Percentiles rank a stretch among this genome's conserved stretches.
phyloP scores from a whole-genome alignment of 2,113 vertebrate genomes.

The Trochalopteron elliotii region DNA sequence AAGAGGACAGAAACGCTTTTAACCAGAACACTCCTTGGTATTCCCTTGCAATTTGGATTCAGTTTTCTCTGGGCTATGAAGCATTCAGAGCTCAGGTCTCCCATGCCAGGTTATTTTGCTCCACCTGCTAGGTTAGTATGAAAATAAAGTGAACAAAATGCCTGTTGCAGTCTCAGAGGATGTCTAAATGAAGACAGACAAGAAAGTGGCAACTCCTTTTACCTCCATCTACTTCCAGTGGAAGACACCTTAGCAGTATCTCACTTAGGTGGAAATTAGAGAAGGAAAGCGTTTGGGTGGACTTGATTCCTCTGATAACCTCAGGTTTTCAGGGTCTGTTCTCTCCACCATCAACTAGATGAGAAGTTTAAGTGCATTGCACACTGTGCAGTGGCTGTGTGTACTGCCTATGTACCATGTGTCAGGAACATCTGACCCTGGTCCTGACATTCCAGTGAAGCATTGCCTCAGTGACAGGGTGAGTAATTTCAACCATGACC shows the following conservation, averaged over 20 bases:
- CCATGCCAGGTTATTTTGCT: background rate
- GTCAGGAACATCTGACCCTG: background rate
- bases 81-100: background rate
- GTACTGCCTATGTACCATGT: rapidly evolving
- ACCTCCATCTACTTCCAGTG: background rate
- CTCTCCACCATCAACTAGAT: background rate
- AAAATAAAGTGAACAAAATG: background rate
- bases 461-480: rapidly evolving
- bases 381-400: background rate
- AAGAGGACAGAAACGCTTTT: background rate
- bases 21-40: background rate
- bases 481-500: background rate
- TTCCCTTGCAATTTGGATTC: background rate
- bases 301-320: background rate
- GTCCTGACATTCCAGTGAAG: background rate
- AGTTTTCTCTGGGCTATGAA: background rate
- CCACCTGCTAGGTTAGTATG: background rate
- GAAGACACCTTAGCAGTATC: background rate
- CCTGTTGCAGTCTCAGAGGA: background rate
- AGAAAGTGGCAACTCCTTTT: background rate
- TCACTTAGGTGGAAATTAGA: background rate
- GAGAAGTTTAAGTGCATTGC: background rate
- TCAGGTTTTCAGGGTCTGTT: background rate
- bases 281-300: background rate
- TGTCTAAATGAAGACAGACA: background rate